A percentile compares a stretch with the other conserved stretches of the same genome.
These are phyloP conservation scores for Salvelinus sp. DNA, from an alignment of 2,113 vertebrate species.

Conservation along the genomic window DNA sequence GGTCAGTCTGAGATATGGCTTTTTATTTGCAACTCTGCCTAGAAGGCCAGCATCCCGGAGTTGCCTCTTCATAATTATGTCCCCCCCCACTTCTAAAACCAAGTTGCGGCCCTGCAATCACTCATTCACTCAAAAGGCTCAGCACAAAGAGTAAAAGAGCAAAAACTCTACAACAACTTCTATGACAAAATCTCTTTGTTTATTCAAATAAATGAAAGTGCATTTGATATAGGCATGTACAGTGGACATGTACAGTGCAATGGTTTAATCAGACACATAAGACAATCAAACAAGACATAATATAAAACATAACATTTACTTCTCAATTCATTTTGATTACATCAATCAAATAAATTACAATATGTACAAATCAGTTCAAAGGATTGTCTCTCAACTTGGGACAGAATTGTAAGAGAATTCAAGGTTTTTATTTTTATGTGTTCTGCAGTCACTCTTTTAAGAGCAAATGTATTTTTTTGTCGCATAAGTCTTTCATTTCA, in stretches of 20 bases:
- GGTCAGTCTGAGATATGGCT: too few species aligned
- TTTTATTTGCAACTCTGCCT: too few species aligned
- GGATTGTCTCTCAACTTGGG: slow-evolving; percentile 42
- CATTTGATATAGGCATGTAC: slow-evolving; percentile 36
- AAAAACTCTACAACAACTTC: too few species aligned
- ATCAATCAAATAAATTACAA: slow-evolving; percentile 41
- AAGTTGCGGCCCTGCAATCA: too few species aligned
- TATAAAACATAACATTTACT: slow-evolving; percentile 51
- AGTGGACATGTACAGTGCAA: slow-evolving; percentile 14
- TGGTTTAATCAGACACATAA: slow-evolving; percentile 42
- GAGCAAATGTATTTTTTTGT: background rate
- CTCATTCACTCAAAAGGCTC: too few species aligned
- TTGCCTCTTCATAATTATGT: too few species aligned
- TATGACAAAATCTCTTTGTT: slow-evolving; percentile 17
- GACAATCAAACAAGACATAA: slow-evolving; percentile 45
- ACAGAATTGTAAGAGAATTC: background rate
- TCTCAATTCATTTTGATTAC: slow-evolving; percentile 55
- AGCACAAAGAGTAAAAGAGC: too few species aligned
- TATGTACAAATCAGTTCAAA: slow-evolving; percentile 52
- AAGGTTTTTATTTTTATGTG: background rate
- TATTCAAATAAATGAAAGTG: slow-evolving; percentile 50
- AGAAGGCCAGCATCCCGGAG: too few species aligned
- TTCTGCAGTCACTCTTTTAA: background rate
- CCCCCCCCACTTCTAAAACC: too few species aligned
- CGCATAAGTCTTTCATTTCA: background rate